Evolutionary conservation across 1,140 invertebrate genomes (phyloP).

Genomic region (Spodoptera frugiperda): DNA sequence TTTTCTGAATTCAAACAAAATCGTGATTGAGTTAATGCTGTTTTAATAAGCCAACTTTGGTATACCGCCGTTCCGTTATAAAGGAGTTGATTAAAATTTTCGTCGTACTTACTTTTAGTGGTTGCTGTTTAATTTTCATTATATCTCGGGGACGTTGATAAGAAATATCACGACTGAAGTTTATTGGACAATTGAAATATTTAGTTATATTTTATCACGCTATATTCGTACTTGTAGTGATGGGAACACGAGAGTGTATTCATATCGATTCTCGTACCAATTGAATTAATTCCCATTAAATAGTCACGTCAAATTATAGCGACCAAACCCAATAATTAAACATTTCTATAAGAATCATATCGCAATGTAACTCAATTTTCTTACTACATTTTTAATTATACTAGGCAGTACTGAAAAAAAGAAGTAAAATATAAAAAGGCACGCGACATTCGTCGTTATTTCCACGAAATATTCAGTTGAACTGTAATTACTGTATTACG

Average conservation of each 20-base stretch:
- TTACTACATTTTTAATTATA: slow-evolving; percentile 28
- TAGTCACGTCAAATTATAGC: not conserved
- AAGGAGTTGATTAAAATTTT: slow-evolving; percentile 21
- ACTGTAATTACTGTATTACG: slow-evolving; percentile 33
- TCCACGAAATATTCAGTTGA: slow-evolving; percentile 21
- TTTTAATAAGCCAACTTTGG: slow-evolving; percentile 21
- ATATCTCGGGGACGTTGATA: not conserved
- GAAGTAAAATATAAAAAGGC: slow-evolving; percentile 16
- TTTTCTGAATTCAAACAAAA: slow-evolving; percentile 15
- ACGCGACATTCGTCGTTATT: slow-evolving; percentile 31
- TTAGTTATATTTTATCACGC: not conserved
- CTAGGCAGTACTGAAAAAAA: not conserved
- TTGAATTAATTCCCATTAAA: not conserved
- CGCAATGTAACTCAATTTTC: not conserved
- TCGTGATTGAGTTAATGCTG: slow-evolving; percentile 27
- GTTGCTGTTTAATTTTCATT: slow-evolving; percentile 10
- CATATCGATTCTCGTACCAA: not conserved
- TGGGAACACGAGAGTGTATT: not conserved
- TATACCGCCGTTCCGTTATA: not conserved
- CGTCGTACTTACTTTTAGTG: slow-evolving; percentile 4
- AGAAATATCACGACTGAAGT: not conserved
- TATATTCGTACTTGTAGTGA: not conserved
- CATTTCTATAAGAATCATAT: slow-evolving; percentile 1
- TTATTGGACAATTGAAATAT: not conserved
- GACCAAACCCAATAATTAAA: not conserved